phyloP scores from a whole-genome alignment of 2,113 vertebrate genomes.

The Petrocephalus zakoni region DNA sequence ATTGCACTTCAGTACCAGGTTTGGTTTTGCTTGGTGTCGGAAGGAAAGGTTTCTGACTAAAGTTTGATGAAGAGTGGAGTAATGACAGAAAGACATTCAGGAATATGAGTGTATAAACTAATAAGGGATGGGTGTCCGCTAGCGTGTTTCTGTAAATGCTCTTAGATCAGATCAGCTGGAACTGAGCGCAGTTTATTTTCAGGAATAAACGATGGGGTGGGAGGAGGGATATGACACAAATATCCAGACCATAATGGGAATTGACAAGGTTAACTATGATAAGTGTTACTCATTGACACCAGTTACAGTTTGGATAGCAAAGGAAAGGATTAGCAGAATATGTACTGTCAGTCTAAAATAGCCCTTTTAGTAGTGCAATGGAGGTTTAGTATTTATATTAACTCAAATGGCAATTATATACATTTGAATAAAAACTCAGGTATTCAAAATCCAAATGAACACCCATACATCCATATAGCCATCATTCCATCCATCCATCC shows the following conservation, averaged over 20 bases:
- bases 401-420: background rate
- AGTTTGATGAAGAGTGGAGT: background rate
- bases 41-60: background rate
- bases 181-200: background rate
- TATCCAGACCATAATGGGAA: background rate
- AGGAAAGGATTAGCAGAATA: background rate
- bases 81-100: background rate
- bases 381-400: background rate
- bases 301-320: background rate
- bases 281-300: background rate
- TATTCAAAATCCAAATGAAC: background rate
- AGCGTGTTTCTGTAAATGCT: background rate
- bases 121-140: background rate
- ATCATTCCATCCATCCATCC: too few species aligned
- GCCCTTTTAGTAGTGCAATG: background rate
- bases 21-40: constrained; percentile 15
- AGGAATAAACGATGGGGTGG: background rate
- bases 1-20: constrained; percentile 18
- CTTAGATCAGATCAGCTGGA: background rate
- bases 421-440: background rate
- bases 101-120: background rate
- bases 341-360: background rate
- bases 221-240: background rate
- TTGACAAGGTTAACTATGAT: background rate
- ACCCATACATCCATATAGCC: too few species aligned